Evolutionary conservation across 2,888 invertebrate genomes (phyloP), one percentile per base, ranked within the genome.

Genomic region (Drosophila rellima): DNA sequence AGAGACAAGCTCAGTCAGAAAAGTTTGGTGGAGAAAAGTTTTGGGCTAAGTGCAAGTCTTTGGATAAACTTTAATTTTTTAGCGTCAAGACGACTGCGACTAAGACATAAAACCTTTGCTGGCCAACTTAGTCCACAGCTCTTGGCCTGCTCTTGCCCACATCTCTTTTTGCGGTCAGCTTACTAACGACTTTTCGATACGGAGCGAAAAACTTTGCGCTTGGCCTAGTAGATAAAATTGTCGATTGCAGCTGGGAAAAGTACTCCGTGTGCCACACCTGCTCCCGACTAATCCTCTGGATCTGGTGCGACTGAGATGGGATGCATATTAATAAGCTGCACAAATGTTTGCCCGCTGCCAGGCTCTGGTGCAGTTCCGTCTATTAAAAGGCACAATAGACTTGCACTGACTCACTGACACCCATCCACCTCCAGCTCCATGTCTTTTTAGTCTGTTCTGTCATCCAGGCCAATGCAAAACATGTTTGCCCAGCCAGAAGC

Each of bases 161-260:
- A 68, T 74, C 62, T 74, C 60, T 60, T 69, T 72, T 64, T 84
- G 85, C 63, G 82, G 82, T 85, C 82, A 85, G 88, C 88, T 88
- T 82, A 85, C 88, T 82, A 88, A 74, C 80, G 83, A 82, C 80
- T 88, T 82, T 85, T 80, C 82, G 80, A 88, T 88, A 82, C 71
- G 74, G 40, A 73, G 65, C 73, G 66, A 35, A 66, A 88, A 82
- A 70, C 73, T 81, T 85, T 71, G 59, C 55, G 64, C 66, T 75
- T 76, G 76, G 70, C 82, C 66, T 61, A 68, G 82, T 40, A 71
- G 88, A 82, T 82, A 85, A 82, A 82, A 88, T 82, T 69, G 60
- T 57, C 82, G 80, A 88, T 70, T 70, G 80, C 68, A 62, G 60
- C n/a, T 17, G 26, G n/a, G 15, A 20, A 13, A 51, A 44, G 11